Evolutionary conservation across 2,888 invertebrate genomes (phyloP), one percentile per base, ranked within the genome.

Genomic region (Chaetogeoica ovagalla): DNA sequence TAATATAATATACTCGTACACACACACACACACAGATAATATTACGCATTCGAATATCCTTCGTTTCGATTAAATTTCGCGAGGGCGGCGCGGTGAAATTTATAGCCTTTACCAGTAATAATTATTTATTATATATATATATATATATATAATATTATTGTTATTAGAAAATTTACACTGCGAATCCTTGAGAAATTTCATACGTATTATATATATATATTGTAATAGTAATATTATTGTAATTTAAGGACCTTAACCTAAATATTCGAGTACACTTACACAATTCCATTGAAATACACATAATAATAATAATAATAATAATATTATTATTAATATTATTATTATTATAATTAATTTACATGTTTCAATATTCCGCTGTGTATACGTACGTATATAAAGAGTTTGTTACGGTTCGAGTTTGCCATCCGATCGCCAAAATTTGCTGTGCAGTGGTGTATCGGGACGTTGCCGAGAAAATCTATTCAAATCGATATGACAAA

Each of bases 191-290:
- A 60, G 57, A 21, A 23, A 21, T 68, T 52, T 68, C 68, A 17
- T 48, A n/a, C 21, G 6, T 48, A 30, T 48, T 30, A 11, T 48
- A 43, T 43, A 55, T 69, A 69, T 7, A 43, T 69, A 30, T 55
- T 69, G 52, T 55, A 30, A n/a, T 17, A 30, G 55, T 17, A 30
- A 30, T 70, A 23, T 70, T 37, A 70, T 70, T 70, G 70, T 52
- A n/a, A 63, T 73, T 63, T n/a, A 15, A n/a, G 30, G 15, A 63
- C 73, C 73, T 73, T 73, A 73, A 73, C 73, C 73, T 37, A 52
- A 73, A 73, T 73, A 73, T 23, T 52, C 15, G 52, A 52, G 30
- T 62, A 11, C 59, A n/a, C 30, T 69, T 55, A 30, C 52, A 55
- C 69, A 55, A 55, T 71, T 43, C 21, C 39, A 71, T 55, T 55